A percentile compares a stretch with the other conserved stretches of the same genome.
Evolutionary conservation across 2,113 vertebrate genomes (phyloP).

Genomic region (Cyprinodon variegatus): DNA sequence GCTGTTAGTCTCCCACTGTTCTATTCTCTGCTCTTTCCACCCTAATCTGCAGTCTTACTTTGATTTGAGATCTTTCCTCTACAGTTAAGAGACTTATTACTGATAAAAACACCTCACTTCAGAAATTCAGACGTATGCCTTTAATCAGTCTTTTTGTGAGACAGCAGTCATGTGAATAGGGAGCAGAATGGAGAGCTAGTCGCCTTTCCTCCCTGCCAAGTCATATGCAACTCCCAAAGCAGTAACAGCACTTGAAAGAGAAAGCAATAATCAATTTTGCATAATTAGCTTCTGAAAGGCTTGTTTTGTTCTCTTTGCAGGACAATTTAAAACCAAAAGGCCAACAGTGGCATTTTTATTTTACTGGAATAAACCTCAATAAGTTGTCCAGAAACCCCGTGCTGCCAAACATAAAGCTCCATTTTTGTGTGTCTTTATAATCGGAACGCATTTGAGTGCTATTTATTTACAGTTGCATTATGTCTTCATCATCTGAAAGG

Average conservation of each 20-base stretch:
- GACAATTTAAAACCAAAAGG: conserved; percentile 52
- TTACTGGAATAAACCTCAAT: conserved; percentile 64
- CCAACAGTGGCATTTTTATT: conserved; percentile 57
- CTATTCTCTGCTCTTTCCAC: not conserved
- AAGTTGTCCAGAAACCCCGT: conserved; percentile 63
- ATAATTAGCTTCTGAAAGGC: conserved; percentile 70
- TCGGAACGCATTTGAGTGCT: conserved; percentile 31
- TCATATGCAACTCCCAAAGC: conserved; percentile 80
- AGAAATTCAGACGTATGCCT: not conserved
- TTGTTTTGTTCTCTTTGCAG: conserved; percentile 64
- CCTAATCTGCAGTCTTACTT: not conserved
- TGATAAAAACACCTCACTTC: not conserved
- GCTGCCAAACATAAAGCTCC: conserved; percentile 39
- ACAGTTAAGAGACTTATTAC: not conserved
- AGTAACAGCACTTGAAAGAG: conserved; percentile 71
- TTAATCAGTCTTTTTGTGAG: conserved; percentile 61
- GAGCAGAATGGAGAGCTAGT: conserved; percentile 67
- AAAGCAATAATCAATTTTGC: conserved; percentile 78
- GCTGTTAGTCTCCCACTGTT: not conserved
- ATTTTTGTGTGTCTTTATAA: conserved; percentile 58
- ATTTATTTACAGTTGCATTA: conserved; percentile 42
- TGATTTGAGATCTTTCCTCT: not conserved
- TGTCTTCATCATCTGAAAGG: conserved; percentile 26
- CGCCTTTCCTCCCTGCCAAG: conserved; percentile 73
- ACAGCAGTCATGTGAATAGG: conserved; percentile 72